Evolutionary conservation across 2,888 invertebrate species (phyloP).

Genomic region (Sphinx pinastri): DNA sequence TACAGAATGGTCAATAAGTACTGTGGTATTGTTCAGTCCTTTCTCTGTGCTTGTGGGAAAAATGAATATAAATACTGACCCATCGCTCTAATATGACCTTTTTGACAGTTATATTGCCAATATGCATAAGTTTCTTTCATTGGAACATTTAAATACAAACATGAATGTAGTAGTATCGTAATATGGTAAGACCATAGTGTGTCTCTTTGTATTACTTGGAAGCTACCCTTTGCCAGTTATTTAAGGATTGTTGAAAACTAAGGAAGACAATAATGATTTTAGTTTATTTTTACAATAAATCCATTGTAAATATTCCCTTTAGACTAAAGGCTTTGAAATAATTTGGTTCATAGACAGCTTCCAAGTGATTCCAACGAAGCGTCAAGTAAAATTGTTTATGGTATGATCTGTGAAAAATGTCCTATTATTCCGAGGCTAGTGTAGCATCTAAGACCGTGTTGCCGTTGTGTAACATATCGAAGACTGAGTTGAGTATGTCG

Average conservation of each 20-base stretch:
- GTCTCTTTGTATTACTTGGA: no score
- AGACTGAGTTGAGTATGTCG: slow-evolving; percentile 63
- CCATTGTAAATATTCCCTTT: slow-evolving; percentile 13
- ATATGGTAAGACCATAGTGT: no score
- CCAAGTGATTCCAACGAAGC: neutral
- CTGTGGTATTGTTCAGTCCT: no score
- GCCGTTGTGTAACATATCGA: slow-evolving; percentile 50
- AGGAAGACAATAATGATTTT: slow-evolving; percentile 6
- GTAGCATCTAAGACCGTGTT: slow-evolving; percentile 38
- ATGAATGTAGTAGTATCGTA: no score
- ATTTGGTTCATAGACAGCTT: neutral
- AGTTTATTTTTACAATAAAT: neutral
- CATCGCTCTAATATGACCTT: slow-evolving; percentile 34
- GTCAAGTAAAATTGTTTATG: neutral
- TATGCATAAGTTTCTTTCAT: neutral
- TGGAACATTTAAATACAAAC: no score
- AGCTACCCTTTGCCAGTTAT: neutral
- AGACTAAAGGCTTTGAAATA: neutral
- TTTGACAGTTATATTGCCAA: slow-evolving; percentile 7
- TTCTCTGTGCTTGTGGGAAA: neutral
- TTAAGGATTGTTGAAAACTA: neutral
- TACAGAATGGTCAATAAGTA: neutral
- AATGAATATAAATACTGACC: slow-evolving; percentile 9
- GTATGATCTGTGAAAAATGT: slow-evolving; percentile 17
- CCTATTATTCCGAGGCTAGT: slow-evolving; percentile 29